phyloP scores from a whole-genome alignment of 2,113 vertebrate genomes.

The Syrmaticus mikado region DNA sequence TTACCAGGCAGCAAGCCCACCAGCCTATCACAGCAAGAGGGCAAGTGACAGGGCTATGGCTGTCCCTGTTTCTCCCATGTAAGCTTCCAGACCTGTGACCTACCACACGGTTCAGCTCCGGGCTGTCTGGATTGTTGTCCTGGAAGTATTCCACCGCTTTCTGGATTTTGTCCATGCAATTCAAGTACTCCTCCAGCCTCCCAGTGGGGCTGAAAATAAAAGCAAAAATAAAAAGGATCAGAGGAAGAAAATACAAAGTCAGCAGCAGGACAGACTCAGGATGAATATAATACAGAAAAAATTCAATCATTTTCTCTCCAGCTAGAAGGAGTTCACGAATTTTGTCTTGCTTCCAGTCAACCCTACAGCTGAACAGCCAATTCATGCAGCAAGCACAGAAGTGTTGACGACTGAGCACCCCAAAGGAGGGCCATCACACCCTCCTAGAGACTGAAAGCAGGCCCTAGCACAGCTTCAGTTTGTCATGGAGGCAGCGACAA shows the following conservation, averaged over 20 bases:
- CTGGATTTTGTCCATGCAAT: conserved; percentile 95
- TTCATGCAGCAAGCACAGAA: neutral
- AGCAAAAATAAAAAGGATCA: neutral
- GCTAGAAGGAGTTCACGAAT: neutral
- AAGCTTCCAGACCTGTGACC: neutral
- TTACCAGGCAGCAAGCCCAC: neutral
- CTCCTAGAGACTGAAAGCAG: neutral
- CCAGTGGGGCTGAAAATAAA: conserved; percentile 87
- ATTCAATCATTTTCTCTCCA: neutral
- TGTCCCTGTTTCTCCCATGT: neutral
- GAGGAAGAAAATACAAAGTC: neutral
- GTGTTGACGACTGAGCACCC: neutral
- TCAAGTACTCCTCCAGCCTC: conserved; percentile 92
- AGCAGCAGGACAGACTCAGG: neutral
- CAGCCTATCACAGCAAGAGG: neutral
- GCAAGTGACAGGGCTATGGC: neutral
- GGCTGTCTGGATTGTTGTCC: conserved; percentile 97
- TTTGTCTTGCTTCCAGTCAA: neutral
- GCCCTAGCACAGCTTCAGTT: neutral
- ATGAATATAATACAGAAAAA: neutral
- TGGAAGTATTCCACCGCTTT: conserved; percentile 99
- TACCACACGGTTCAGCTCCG: conserved; percentile 97
- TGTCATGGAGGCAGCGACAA: neutral
- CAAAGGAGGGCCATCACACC: neutral
- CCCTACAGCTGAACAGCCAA: neutral